These are phyloP conservation scores for Tetranychus truncatus DNA, from an alignment of 2,888 invertebrate species.

Conservation along the genomic window DNA sequence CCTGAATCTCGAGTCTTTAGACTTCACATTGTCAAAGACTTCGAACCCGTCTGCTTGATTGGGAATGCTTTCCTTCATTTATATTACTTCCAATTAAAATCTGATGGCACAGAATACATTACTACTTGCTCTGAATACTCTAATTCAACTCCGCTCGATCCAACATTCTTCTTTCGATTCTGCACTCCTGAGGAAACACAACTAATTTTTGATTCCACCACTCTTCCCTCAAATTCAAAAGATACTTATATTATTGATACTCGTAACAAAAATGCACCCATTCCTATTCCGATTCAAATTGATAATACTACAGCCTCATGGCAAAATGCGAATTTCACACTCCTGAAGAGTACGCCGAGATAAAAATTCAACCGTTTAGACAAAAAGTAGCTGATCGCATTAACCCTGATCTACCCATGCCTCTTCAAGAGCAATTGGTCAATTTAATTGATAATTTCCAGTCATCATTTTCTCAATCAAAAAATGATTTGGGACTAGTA, in stretches of 20 bases:
- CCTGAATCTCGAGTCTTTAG: not conserved
- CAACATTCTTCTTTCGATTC: not conserved
- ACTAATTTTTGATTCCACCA: not conserved
- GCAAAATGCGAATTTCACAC: not conserved
- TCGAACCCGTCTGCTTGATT: not conserved
- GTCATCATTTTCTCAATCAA: not conserved
- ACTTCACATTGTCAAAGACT: not conserved
- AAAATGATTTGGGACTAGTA: not conserved
- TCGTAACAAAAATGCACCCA: not conserved
- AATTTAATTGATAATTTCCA: not conserved
- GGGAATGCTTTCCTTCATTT: not conserved
- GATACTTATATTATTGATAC: not conserved
- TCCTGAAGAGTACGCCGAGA: not conserved
- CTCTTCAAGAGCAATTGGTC: not conserved
- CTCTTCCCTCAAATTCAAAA: not conserved
- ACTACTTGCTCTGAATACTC: not conserved
- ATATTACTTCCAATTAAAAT: not conserved
- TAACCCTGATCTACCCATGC: not conserved
- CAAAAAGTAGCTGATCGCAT: not conserved
- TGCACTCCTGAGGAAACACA: not conserved
- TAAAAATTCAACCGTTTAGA: not conserved
- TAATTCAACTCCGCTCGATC: not conserved
- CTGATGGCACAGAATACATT: not conserved
- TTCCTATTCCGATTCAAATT: not conserved
- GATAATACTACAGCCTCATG: not conserved